Evolutionary conservation across 2,888 invertebrate genomes (phyloP).

Genomic region (Athrips mouffetella): DNA sequence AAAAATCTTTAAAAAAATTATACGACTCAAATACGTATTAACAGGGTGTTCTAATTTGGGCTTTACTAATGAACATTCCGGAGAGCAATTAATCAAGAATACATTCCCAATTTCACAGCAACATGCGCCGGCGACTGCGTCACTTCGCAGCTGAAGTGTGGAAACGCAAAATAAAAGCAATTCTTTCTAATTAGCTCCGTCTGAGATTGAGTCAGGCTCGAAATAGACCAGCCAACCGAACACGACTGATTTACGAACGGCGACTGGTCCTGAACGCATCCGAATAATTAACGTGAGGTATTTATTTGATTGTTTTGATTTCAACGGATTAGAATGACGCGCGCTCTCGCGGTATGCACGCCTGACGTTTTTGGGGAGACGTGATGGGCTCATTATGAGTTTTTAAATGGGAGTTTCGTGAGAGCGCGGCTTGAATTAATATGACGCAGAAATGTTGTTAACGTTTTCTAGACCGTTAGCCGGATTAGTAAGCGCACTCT

Average conservation of each 20-base stretch:
- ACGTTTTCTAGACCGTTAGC: conserved; percentile 3
- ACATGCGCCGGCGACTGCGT: conserved; percentile 49
- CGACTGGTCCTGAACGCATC: conserved; percentile 65
- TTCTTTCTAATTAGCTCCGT: conserved; percentile 75
- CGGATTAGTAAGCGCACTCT: not conserved
- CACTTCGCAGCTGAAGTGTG: conserved; percentile 61
- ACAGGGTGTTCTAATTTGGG: conserved; percentile 18
- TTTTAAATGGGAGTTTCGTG: conserved; percentile 14
- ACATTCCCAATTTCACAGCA: conserved; percentile 53
- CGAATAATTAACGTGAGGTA: conserved; percentile 68
- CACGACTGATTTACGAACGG: conserved; percentile 64
- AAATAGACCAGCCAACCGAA: conserved; percentile 58
- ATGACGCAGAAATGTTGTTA: conserved; percentile 7
- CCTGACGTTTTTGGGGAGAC: conserved; percentile 17
- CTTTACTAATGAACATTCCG: conserved; percentile 45
- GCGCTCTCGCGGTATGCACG: conserved; percentile 29
- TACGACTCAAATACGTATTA: conserved; percentile 1
- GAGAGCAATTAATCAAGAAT: conserved; percentile 50
- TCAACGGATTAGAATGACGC: conserved; percentile 52
- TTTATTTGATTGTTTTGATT: conserved; percentile 76
- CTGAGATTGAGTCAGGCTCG: conserved; percentile 55
- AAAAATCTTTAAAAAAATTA: not conserved
- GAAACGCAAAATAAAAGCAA: conserved; percentile 76
- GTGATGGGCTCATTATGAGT: conserved; percentile 10
- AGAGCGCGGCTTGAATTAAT: conserved; percentile 5